Percentiles rank a stretch among this genome's conserved stretches.
phyloP scores from a whole-genome alignment of 2,797 vertebrate species.

The Enteromius afrohamiltoni region DNA sequence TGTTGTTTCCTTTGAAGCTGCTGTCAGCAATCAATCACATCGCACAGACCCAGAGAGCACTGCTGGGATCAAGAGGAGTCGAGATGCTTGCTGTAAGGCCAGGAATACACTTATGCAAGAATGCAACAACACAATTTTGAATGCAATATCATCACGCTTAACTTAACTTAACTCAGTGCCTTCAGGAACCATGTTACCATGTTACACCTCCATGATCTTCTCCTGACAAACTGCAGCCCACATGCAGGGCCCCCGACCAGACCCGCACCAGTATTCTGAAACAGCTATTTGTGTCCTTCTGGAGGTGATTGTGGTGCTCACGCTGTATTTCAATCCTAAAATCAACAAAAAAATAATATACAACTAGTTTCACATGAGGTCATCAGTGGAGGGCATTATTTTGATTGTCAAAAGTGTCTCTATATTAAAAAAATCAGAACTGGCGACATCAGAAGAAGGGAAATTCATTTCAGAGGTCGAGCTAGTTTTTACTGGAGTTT shows the following conservation, averaged over 20 bases:
- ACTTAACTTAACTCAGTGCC: neutral
- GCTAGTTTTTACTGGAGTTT: neutral
- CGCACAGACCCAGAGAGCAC: neutral
- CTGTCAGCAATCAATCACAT: slow-evolving; percentile 27
- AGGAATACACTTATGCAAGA: neutral
- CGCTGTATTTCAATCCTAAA: neutral
- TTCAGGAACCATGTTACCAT: neutral
- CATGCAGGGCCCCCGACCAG: neutral
- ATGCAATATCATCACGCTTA: neutral
- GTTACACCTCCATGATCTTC: slow-evolving; percentile 23
- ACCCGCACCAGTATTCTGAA: neutral
- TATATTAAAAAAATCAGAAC: neutral
- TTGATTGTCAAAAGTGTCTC: neutral
- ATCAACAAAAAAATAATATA: neutral
- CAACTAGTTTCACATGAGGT: neutral
- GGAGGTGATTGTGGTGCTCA: neutral
- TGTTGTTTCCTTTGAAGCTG: slow-evolving; percentile 33
- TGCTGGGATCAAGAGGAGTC: neutral
- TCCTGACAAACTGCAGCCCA: slow-evolving; percentile 15
- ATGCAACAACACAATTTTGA: neutral
- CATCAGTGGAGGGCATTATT: neutral
- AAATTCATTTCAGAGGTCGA: too few relatives aligned
- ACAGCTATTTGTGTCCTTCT: neutral
- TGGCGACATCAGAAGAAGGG: slow-evolving; percentile 44
- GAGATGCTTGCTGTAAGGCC: neutral